Evolutionary conservation across 2,113 vertebrate species (phyloP).

Genomic region (Mesitornis unicolor): DNA sequence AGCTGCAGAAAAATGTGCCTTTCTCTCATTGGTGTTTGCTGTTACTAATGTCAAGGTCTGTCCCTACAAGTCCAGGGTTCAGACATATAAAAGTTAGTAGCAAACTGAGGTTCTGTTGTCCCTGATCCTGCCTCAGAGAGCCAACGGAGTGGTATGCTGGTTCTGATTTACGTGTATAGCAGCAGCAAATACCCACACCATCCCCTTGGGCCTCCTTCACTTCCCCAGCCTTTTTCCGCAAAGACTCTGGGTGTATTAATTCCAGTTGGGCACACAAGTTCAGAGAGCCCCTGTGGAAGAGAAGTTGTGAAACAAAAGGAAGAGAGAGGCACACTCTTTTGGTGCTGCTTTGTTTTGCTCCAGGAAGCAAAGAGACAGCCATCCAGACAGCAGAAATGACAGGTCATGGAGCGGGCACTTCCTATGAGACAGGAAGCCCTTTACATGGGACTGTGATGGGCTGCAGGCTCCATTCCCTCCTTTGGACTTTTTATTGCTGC

Average conservation of each 20-base stretch:
- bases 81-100: not conserved
- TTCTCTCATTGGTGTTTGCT: not conserved
- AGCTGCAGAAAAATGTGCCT: not conserved
- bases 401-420: not conserved
- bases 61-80: not conserved
- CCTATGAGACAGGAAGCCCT: slow-evolving; percentile 47
- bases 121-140: not conserved
- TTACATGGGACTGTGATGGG: not conserved
- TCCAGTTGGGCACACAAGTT: not conserved
- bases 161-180: not conserved
- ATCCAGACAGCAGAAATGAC: slow-evolving; percentile 30
- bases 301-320: slow-evolving; percentile 34
- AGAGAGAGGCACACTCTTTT: not conserved
- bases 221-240: not conserved
- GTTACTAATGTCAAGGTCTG: not conserved
- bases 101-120: not conserved
- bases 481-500: not conserved
- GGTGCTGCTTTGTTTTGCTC: slow-evolving; percentile 37
- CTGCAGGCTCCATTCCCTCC: not conserved
- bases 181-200: not conserved
- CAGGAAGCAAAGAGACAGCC: slow-evolving; percentile 65
- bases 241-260: not conserved
- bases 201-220: not conserved
- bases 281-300: not conserved
- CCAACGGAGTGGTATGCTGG: accelerated